Conservation (phyloP, 2,797 vertebrate species). For the Kryptopterus vitreolus region DNA sequence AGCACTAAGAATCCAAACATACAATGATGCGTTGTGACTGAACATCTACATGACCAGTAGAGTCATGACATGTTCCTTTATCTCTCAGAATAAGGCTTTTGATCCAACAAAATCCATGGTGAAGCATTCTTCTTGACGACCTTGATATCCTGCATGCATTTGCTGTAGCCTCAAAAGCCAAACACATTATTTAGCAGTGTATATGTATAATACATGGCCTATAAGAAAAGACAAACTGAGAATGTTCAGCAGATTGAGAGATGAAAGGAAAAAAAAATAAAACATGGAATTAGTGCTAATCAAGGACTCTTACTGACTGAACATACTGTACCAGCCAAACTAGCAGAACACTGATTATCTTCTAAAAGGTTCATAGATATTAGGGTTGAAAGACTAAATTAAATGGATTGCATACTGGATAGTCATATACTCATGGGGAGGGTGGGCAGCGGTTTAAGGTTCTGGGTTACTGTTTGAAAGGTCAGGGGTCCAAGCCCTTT, state of each 20-base stretch:
- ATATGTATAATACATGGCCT: background rate
- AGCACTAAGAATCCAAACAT: background rate
- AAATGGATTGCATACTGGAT: background rate
- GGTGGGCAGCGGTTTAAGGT: too few relatives aligned
- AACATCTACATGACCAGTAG: conserved; percentile 1
- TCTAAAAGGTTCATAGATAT: background rate
- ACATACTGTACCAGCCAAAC: background rate
- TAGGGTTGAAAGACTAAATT: background rate
- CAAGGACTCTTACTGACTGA: background rate
- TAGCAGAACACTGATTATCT: background rate
- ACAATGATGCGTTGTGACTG: background rate
- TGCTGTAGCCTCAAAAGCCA: background rate
- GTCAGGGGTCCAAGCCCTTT: too few relatives aligned
- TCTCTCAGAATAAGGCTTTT: background rate
- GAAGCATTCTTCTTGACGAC: background rate
- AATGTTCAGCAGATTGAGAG: background rate
- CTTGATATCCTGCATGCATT: background rate
- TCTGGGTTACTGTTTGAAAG: too few relatives aligned
- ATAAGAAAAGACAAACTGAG: background rate
- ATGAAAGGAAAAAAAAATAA: background rate
- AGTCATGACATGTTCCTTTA: background rate
- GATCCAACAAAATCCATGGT: background rate
- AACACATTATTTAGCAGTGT: background rate
- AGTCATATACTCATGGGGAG: background rate
- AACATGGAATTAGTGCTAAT: background rate